Evolutionary conservation across 2,797 vertebrate species (phyloP).

Genomic region (Pseudotriccus pelzelni): DNA sequence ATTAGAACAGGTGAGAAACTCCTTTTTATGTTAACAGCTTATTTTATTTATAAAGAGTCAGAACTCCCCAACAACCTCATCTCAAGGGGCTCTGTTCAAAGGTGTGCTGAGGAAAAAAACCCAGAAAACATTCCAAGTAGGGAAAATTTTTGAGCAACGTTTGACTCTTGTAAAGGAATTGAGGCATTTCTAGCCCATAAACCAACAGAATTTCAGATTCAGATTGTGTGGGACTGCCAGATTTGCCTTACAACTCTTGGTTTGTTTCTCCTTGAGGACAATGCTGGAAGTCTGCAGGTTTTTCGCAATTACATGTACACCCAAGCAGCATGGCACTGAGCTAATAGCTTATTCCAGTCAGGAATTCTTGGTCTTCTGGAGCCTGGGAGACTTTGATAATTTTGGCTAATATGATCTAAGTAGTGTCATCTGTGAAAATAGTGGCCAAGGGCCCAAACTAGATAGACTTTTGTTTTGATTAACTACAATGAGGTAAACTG

Average conservation of each 20-base stretch:
- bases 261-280: not conserved
- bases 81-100: not conserved
- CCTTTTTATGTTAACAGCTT: not conserved
- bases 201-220: not conserved
- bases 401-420: not conserved
- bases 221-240: not conserved
- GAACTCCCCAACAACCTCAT: not conserved
- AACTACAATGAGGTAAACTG: not conserved
- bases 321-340: not conserved
- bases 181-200: not conserved
- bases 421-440: not conserved
- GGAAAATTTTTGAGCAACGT: not conserved
- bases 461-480: constrained; percentile 42
- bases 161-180: not conserved
- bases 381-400: not conserved
- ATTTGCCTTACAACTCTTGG: not conserved
- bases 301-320: not conserved
- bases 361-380: not conserved
- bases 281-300: not conserved
- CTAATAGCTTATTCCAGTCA: not conserved
- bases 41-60: not conserved
- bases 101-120: not conserved
- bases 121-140: not conserved
- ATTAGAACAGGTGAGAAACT: not conserved
- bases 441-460: constrained; percentile 29